These are phyloP conservation scores for Fulica atra DNA, from an alignment of 2,113 vertebrate genomes.

Conservation along the genomic window DNA sequence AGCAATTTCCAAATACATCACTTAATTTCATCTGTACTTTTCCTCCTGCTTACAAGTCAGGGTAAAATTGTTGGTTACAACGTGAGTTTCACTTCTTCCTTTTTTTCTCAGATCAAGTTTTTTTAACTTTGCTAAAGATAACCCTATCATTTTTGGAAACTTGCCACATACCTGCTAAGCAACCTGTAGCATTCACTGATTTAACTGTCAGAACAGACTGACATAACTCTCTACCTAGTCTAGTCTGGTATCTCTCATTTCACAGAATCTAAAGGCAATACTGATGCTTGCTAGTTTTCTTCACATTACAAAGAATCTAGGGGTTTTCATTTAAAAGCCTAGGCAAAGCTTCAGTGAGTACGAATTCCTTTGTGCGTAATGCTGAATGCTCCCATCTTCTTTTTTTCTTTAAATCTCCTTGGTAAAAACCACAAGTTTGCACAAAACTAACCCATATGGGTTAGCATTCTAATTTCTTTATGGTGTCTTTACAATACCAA, in stretches of 20 bases:
- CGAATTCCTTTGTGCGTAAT: background rate
- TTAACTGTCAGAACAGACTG: background rate
- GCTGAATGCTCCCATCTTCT: background rate
- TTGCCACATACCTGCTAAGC: background rate
- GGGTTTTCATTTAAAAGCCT: background rate
- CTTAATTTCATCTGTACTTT: background rate
- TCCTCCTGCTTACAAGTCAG: background rate
- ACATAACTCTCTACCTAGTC: background rate
- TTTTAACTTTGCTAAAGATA: background rate
- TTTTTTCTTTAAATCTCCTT: background rate
- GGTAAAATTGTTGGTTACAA: slow-evolving; percentile 11
- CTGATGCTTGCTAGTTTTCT: background rate
- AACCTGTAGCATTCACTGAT: background rate
- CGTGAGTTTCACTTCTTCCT: background rate
- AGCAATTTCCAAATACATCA: background rate
- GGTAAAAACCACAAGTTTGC: background rate
- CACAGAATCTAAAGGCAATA: background rate
- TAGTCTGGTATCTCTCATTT: background rate
- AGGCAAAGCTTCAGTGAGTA: background rate
- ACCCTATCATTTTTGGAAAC: background rate
- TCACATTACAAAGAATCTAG: background rate
- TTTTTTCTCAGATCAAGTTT: background rate
- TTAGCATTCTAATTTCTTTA: background rate
- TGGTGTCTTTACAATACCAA: background rate
- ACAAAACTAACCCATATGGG: background rate